These are phyloP conservation scores for Leptinotarsa peninsularis DNA, from an alignment of 2,888 invertebrate genomes.

Conservation along the genomic window DNA sequence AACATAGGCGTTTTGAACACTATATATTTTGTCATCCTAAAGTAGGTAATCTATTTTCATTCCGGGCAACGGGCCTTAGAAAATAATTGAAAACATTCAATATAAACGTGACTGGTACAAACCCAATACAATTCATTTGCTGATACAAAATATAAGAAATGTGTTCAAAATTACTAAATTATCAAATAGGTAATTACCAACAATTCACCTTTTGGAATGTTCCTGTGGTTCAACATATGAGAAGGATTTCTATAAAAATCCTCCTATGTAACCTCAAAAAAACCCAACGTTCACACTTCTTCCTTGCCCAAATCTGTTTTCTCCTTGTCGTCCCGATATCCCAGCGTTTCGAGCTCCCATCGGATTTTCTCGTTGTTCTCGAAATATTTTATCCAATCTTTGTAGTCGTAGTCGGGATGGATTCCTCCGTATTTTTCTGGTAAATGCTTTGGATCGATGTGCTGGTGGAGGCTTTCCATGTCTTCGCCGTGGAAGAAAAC, in stretches of 20 bases:
- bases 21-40: too few species aligned
- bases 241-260: neutral
- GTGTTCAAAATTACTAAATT: too few species aligned
- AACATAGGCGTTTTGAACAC: too few species aligned
- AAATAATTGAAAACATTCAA: too few species aligned
- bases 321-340: constrained; percentile 64
- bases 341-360: constrained; percentile 74
- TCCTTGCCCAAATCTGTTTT: constrained; percentile 51
- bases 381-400: constrained; percentile 78
- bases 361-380: constrained; percentile 70
- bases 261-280: neutral
- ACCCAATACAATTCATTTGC: too few species aligned
- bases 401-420: constrained; percentile 79
- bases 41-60: too few species aligned
- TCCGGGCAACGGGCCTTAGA: too few species aligned
- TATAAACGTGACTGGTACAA: too few species aligned
- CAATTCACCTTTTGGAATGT: too few species aligned
- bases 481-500: constrained; percentile 79
- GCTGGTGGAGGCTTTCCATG: constrained; percentile 78
- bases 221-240: too few species aligned
- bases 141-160: too few species aligned
- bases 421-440: constrained; percentile 73
- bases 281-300: neutral
- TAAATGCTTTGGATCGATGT: constrained; percentile 77
- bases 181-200: too few species aligned